Conservation (phyloP, 2,113 vertebrate genomes). For the Onychorhynchus coronatus region DNA sequence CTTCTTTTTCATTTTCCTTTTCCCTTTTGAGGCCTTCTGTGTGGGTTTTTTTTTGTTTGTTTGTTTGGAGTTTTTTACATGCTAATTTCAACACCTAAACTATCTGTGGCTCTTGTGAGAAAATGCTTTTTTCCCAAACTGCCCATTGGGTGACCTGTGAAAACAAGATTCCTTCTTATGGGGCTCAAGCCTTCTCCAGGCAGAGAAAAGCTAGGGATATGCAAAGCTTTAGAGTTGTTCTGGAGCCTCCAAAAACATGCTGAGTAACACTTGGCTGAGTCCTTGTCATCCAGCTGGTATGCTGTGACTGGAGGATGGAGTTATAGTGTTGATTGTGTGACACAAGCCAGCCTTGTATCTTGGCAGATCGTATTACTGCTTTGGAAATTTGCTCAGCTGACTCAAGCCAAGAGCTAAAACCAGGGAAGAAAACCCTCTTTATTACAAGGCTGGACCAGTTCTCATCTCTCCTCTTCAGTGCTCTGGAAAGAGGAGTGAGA, state of each 20-base stretch:
- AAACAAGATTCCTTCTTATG: background rate
- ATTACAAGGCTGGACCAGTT: background rate
- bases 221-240: background rate
- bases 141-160: background rate
- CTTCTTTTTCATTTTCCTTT: background rate
- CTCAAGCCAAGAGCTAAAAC: background rate
- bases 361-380: background rate
- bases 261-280: background rate
- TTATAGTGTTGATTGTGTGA: rapidly evolving
- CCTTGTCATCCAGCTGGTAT: background rate
- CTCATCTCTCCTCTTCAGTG: background rate
- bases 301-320: background rate
- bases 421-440: background rate
- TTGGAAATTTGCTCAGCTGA: background rate
- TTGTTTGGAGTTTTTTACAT: background rate
- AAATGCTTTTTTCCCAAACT: background rate
- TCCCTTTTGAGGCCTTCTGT: background rate
- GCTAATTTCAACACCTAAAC: background rate
- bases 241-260: background rate
- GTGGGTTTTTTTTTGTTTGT: background rate
- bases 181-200: background rate
- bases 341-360: background rate
- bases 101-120: background rate
- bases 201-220: background rate
- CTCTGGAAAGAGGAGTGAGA: background rate